These are phyloP conservation scores for Diarsia mendica DNA, from an alignment of 2,888 invertebrate species.

Conservation along the genomic window DNA sequence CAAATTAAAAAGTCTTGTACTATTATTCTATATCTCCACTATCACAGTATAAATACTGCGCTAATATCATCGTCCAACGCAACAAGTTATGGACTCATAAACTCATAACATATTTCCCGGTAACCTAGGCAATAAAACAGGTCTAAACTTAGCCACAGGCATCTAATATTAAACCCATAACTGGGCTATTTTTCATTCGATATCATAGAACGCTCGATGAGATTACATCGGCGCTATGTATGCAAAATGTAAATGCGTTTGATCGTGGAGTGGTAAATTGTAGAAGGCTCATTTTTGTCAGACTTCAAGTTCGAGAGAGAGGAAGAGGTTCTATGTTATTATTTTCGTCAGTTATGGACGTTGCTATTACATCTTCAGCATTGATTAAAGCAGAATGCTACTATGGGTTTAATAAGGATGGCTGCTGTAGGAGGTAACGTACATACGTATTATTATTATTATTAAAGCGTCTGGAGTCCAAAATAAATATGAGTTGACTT, in stretches of 20 bases:
- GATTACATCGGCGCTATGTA: slow-evolving; percentile 33
- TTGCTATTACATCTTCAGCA: too few species aligned
- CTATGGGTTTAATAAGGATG: too few species aligned
- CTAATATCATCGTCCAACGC: not conserved
- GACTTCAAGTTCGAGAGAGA: too few species aligned
- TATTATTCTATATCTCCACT: not conserved
- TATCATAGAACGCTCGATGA: slow-evolving; percentile 28
- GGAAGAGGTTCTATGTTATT: too few species aligned
- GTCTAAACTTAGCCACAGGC: not conserved
- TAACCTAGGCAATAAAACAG: slow-evolving; percentile 20
- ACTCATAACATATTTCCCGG: slow-evolving; percentile 10
- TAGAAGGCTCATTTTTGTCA: slow-evolving; percentile 7
- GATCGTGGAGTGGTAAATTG: not conserved
- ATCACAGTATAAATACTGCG: not conserved
- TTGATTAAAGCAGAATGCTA: too few species aligned
- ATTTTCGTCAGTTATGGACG: too few species aligned
- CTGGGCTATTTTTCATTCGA: slow-evolving; percentile 42
- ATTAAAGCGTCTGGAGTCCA: too few species aligned
- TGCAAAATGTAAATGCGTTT: slow-evolving; percentile 54
- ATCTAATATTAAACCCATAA: slow-evolving; percentile 12
- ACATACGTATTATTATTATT: too few species aligned
- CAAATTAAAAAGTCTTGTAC: too few species aligned
- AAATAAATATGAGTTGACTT: too few species aligned
- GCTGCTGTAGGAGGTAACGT: too few species aligned
- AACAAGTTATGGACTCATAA: not conserved